These are phyloP conservation scores for Drosophila austrosaltans DNA, from an alignment of 2,888 invertebrate species.

Conservation along the genomic window DNA sequence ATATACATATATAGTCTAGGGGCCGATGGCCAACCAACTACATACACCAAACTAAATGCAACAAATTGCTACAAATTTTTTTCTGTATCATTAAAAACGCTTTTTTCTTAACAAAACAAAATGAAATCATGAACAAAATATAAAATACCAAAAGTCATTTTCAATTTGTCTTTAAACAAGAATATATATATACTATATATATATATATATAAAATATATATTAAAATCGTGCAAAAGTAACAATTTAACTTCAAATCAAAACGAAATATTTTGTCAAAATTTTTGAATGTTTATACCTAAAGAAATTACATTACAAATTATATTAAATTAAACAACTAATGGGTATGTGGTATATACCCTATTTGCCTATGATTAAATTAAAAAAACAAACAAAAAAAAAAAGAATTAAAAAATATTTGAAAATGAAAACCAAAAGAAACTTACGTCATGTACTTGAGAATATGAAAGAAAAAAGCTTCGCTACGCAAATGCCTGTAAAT, in stretches of 20 bases:
- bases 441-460: conserved; percentile 19
- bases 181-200: conserved; percentile 9
- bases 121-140: conserved; percentile 22
- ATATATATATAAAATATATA: conserved; percentile 4
- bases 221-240: conserved; percentile 20
- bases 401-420: conserved; percentile 50
- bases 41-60: conserved; percentile 75
- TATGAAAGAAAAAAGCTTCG: conserved; percentile 52
- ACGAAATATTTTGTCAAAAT: conserved; percentile 69
- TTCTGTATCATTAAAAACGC: conserved; percentile 49
- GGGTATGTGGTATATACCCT: conserved; percentile 4
- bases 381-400: neutral
- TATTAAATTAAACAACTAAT: conserved; percentile 3
- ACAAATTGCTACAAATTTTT: conserved; percentile 75
- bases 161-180: conserved; percentile 57
- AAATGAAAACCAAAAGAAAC: conserved; percentile 32
- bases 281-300: conserved; percentile 70
- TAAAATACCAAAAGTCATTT: conserved; percentile 58
- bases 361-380: neutral
- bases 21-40: conserved; percentile 71
- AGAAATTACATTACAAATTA: conserved; percentile 43
- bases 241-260: conserved; percentile 55
- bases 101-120: conserved; percentile 49
- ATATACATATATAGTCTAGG: conserved; percentile 53
- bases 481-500: conserved; percentile 75